phyloP scores from a whole-genome alignment of 2,888 invertebrate species.

The Cryptus viduatorius region DNA sequence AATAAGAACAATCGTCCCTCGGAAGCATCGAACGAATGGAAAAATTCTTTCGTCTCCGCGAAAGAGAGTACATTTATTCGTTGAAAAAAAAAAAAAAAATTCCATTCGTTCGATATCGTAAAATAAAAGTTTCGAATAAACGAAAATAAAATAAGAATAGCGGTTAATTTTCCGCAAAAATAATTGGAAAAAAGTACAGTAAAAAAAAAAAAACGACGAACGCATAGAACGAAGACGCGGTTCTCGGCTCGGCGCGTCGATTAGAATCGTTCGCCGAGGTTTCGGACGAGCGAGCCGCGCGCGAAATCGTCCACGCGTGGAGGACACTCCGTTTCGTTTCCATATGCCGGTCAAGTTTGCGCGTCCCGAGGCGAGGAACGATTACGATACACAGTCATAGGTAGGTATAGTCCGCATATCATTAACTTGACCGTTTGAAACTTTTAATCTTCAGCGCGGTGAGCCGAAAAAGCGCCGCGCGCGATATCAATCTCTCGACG shows the following conservation, averaged over 20 bases:
- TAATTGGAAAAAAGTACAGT: not conserved
- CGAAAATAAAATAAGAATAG: not conserved
- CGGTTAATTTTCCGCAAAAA: not conserved
- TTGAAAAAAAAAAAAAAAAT: not conserved
- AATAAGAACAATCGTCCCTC: constrained; percentile 15
- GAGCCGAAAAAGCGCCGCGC: constrained; percentile 55
- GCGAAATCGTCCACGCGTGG: constrained; percentile 79
- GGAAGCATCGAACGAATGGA: constrained; percentile 5
- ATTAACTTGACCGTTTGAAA: constrained; percentile 69
- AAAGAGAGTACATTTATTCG: not conserved
- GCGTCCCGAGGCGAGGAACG: constrained; percentile 20
- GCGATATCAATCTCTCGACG: constrained; percentile 62
- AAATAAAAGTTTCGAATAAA: not conserved
- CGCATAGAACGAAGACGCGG: constrained; percentile 16
- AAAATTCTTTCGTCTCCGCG: not conserved
- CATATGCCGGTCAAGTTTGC: not conserved
- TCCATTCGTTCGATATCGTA: not conserved
- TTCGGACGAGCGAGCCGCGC: constrained; percentile 76
- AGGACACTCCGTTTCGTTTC: constrained; percentile 72
- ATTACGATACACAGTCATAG: constrained; percentile 47
- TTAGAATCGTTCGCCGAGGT: constrained; percentile 76
- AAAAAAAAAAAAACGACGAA: not conserved
- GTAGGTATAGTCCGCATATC: constrained; percentile 61
- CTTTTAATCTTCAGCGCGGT: constrained; percentile 58
- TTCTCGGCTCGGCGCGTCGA: constrained; percentile 57